Conservation (phyloP, 2,888 invertebrate species). For the Cosmopolites sordidus region DNA sequence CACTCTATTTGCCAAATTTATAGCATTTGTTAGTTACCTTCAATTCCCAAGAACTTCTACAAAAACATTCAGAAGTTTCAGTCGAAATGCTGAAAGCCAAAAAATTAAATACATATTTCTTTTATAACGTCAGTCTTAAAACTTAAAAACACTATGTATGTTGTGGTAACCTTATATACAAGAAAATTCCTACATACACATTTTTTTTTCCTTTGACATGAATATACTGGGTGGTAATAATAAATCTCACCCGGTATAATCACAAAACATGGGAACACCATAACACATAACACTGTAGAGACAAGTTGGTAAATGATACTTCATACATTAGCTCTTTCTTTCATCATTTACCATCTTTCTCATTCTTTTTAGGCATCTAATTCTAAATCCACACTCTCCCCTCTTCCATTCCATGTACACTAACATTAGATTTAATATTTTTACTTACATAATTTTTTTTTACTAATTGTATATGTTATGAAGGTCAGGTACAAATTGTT, state of each 20-base stretch:
- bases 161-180: conserved; percentile 10
- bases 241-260: not conserved
- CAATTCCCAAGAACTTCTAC: no score
- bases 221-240: not conserved
- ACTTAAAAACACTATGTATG: conserved; percentile 1
- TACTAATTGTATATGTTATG: conserved; percentile 23
- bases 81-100: no score
- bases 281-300: not conserved
- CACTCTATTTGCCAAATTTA: no score
- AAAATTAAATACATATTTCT: no score
- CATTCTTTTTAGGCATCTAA: not conserved
- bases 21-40: no score
- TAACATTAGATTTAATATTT: conserved; percentile 17
- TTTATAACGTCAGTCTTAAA: no score
- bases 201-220: not conserved
- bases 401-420: conserved; percentile 2
- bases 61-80: no score
- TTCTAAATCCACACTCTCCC: conserved; percentile 4
- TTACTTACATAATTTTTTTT: no score
- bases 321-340: no score
- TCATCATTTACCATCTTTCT: not conserved
- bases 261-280: not conserved
- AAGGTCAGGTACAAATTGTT: conserved; percentile 23
- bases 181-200: not conserved
- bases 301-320: not conserved